Conservation (phyloP, 2,888 invertebrate genomes). For the Podabrus alpinus region DNA sequence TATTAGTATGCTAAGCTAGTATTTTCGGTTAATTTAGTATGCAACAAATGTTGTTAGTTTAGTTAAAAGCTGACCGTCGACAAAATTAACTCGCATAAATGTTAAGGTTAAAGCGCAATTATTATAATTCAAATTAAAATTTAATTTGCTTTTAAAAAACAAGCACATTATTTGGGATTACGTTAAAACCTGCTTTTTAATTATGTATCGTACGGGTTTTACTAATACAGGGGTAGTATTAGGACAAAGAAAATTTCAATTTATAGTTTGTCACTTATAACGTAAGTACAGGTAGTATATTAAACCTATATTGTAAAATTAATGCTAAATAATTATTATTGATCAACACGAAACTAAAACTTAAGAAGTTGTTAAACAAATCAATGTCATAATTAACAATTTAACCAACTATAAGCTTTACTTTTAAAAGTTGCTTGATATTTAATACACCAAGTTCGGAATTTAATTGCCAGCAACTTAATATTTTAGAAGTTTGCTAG, state of each 20-base stretch:
- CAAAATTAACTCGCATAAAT: conserved; percentile 37
- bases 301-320: not conserved
- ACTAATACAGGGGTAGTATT: not conserved
- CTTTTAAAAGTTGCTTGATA: not conserved
- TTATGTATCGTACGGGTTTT: not conserved
- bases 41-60: conserved; percentile 38
- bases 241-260: conserved; percentile 2
- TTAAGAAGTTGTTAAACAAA: not conserved
- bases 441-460: not conserved
- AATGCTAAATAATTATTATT: not conserved
- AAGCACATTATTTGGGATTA: not conserved
- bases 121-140: not conserved
- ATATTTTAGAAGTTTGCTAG: not conserved
- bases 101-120: not conserved
- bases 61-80: conserved; percentile 44
- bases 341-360: not conserved
- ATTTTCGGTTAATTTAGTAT: conserved; percentile 38
- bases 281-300: too few species aligned
- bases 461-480: not conserved
- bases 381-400: not conserved
- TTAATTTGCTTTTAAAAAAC: not conserved
- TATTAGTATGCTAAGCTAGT: conserved; percentile 4
- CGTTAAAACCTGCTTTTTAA: not conserved
- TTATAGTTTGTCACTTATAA: not conserved
- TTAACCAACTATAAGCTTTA: not conserved